These are phyloP conservation scores for Tetranychus truncatus DNA, from an alignment of 2,888 invertebrate species.

Conservation along the genomic window DNA sequence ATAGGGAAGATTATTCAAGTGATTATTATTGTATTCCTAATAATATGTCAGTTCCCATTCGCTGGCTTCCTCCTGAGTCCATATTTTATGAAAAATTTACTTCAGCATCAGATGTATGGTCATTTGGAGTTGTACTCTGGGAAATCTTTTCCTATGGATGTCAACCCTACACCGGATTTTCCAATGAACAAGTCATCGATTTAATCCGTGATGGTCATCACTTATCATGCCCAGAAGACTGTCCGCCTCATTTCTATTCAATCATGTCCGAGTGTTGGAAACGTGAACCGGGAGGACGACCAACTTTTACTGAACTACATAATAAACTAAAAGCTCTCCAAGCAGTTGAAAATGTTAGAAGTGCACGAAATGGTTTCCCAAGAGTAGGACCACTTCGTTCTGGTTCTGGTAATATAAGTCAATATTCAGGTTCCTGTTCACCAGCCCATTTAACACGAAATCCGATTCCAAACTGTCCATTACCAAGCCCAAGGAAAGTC, in stretches of 20 bases:
- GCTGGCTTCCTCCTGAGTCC: constrained; percentile 99
- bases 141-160: constrained; percentile 94
- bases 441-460: neutral
- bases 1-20: constrained; percentile 7
- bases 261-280: constrained; percentile 98
- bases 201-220: constrained; percentile 86
- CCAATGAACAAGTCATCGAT: constrained; percentile 89
- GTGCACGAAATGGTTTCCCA: neutral
- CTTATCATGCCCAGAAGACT: constrained; percentile 74
- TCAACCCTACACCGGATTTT: constrained; percentile 83
- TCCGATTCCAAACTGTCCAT: neutral
- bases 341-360: constrained; percentile 22
- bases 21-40: constrained; percentile 10
- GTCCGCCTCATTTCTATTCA: constrained; percentile 74
- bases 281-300: constrained; percentile 71
- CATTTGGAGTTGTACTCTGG: constrained; percentile 95
- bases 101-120: constrained; percentile 95
- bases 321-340: constrained; percentile 56
- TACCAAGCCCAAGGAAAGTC: neutral
- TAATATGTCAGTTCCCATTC: constrained; percentile 27
- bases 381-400: neutral
- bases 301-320: constrained; percentile 77
- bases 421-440: neutral
- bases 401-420: neutral
- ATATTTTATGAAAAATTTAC: constrained; percentile 93